These are phyloP conservation scores for Indicator maculatus DNA, from an alignment of 2,113 vertebrate species.

Conservation along the genomic window DNA sequence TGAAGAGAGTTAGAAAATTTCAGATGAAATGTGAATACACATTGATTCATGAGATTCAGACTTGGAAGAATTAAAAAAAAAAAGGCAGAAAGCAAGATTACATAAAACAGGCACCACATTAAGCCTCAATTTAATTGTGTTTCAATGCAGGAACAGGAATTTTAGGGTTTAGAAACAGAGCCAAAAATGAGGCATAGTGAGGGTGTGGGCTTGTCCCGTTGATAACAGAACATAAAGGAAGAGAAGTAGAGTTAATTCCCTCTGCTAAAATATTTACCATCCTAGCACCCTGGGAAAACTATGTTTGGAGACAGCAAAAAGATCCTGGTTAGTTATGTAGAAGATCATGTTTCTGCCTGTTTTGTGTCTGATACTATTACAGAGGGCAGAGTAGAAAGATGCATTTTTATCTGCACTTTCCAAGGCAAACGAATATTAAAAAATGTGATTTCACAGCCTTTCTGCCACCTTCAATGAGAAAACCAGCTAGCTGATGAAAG, in stretches of 20 bases:
- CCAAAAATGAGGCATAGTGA: conserved; percentile 69
- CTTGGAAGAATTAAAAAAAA: conserved; percentile 46
- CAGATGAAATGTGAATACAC: conserved; percentile 42
- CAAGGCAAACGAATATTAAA: background rate
- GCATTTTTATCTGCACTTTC: conserved; percentile 21
- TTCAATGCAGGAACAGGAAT: conserved; percentile 70
- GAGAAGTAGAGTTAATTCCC: conserved; percentile 54
- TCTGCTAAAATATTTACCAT: conserved; percentile 68
- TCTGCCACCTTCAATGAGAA: background rate
- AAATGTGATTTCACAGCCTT: background rate
- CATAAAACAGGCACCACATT: conserved; percentile 69
- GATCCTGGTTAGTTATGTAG: conserved; percentile 37
- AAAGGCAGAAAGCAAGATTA: conserved; percentile 61
- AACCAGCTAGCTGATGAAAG: background rate
- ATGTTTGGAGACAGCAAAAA: conserved; percentile 45
- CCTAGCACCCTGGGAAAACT: conserved; percentile 65
- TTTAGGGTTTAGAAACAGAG: conserved; percentile 66
- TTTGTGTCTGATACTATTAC: background rate
- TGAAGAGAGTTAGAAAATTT: conserved; percentile 54
- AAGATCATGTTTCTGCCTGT: conserved; percentile 35
- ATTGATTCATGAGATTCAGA: conserved; percentile 68
- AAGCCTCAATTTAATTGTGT: conserved; percentile 64
- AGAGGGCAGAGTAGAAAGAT: background rate
- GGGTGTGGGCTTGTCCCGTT: conserved; percentile 43
- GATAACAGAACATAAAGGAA: conserved; percentile 60